Base-by-base conservation (phyloP, 2,113 vertebrate species). In the Naja naja region DNA sequence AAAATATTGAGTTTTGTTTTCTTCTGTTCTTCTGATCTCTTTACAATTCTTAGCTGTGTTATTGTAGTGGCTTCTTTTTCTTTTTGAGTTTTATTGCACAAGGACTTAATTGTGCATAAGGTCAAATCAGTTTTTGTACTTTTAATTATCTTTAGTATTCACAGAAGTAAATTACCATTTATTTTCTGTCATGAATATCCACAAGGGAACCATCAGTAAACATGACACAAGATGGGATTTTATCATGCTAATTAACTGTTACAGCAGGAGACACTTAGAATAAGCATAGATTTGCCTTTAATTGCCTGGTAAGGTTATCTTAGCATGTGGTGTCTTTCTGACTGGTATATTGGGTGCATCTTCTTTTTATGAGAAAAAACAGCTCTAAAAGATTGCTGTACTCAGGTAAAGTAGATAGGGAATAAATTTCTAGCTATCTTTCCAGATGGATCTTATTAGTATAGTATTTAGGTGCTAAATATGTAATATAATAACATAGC, bases 211-310 rank as follows among this genome's bases (percentile, higher is more conserved):
- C 52, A 92, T 85, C 64, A 91, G 55, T 47, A 97, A 90, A 34
- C 87, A 92, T 95, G 88, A 94, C 95, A 95, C 22, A 91, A 93
- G 94, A 85, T 89, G 91, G 85, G 12, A 23, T 95, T 43, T 92
- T 95, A 11, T 94, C 53, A 74, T 53, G 47, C 4, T 95, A 93
- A 93, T 94, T 94, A 81, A 45, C 27, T 90, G 16, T 92, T 95
- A 88, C 69, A 56, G n/a, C 45, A 91, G 85, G 95, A 94, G 92
- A 85, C 16, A 49, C 90, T 52, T 93, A 56, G 56, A 92, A 92
- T 53, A 64, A 87, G 34, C 58, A 92, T 91, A 90, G 69, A 34
- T 94, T 92, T 91, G 55, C 43, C 3, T 95, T 96, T 95, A 93
- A 93, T 53, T 95, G 22, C n/a, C 10, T 86, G 45, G 94, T 95